These are phyloP conservation scores for Molorchus minor DNA, from an alignment of 2,888 invertebrate species.

Conservation along the genomic window DNA sequence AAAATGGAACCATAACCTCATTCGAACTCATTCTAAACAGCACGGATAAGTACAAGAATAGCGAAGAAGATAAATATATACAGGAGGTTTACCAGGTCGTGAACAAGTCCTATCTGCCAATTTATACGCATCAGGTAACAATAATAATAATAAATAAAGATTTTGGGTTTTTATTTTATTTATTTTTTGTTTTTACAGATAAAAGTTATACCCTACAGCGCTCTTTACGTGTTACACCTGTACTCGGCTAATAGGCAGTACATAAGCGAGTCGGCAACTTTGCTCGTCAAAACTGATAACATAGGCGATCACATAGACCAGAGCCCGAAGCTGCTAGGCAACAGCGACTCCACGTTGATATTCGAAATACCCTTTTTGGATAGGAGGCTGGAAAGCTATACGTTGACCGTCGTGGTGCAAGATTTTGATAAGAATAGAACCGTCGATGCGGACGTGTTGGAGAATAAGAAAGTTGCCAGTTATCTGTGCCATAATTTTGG, in stretches of 20 bases:
- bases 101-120: constrained; percentile 47
- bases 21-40: constrained; percentile 54
- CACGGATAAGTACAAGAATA: constrained; percentile 41
- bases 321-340: constrained; percentile 49
- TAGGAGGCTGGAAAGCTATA: constrained; percentile 49
- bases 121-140: constrained; percentile 51
- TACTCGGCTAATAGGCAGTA: constrained; percentile 51
- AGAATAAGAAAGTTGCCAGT: constrained; percentile 46
- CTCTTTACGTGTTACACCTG: constrained; percentile 52
- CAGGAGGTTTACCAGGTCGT: constrained; percentile 50
- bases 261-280: constrained; percentile 46
- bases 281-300: constrained; percentile 49
- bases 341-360: constrained; percentile 45
- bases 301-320: constrained; percentile 54
- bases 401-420: constrained; percentile 54
- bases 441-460: constrained; percentile 38
- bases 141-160: not conserved
- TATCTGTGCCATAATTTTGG: constrained; percentile 56
- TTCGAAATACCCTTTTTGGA: constrained; percentile 53
- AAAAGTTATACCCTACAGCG: constrained; percentile 54
- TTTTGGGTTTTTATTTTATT: not conserved
- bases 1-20: constrained; percentile 53
- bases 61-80: constrained; percentile 45
- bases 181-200: constrained; percentile 51
- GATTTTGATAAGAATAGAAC: constrained; percentile 48